Percentiles rank a stretch among this genome's conserved stretches.
These are phyloP conservation scores for Aphaenogaster rudis DNA, from an alignment of 1,140 invertebrate species.

Conservation along the genomic window DNA sequence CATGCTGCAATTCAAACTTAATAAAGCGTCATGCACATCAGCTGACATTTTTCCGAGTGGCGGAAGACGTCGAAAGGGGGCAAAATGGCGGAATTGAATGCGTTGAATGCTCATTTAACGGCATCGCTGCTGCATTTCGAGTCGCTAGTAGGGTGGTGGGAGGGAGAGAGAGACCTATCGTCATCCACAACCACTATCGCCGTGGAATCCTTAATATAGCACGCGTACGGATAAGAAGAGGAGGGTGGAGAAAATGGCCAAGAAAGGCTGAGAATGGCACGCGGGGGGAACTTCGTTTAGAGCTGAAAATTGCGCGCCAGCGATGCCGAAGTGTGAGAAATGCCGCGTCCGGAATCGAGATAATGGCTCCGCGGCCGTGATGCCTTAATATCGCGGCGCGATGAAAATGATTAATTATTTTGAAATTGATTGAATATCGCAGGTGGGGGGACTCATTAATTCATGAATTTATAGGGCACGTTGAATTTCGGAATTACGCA, in stretches of 20 bases:
- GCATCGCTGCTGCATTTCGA: constrained; percentile 61
- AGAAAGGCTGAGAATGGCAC: constrained; percentile 77
- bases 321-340: constrained; percentile 62
- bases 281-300: constrained; percentile 69
- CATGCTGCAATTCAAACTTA: constrained; percentile 84
- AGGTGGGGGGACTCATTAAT: not conserved
- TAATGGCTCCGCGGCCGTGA: constrained; percentile 5
- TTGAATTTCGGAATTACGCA: not conserved
- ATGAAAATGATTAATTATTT: constrained; percentile 51
- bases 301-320: constrained; percentile 81
- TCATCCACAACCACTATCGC: constrained; percentile 64
- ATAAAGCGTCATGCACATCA: constrained; percentile 84
- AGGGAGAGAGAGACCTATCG: constrained; percentile 28
- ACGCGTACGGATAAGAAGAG: constrained; percentile 67
- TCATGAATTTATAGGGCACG: constrained; percentile 14
- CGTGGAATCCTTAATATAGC: constrained; percentile 85
- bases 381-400: constrained; percentile 40
- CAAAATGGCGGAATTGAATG: constrained; percentile 81
- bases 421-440: not conserved
- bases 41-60: constrained; percentile 75
- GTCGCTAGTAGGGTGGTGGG: constrained; percentile 34
- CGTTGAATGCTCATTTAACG: constrained; percentile 85
- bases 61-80: constrained; percentile 24
- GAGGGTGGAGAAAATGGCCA: constrained; percentile 55
- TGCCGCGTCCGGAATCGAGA: constrained; percentile 50